Percentiles rank a stretch among this genome's conserved stretches.
Conservation (phyloP, 30 jellyfish, hydroid and myxozoan genomes). For the Rhopilema esculentum region DNA sequence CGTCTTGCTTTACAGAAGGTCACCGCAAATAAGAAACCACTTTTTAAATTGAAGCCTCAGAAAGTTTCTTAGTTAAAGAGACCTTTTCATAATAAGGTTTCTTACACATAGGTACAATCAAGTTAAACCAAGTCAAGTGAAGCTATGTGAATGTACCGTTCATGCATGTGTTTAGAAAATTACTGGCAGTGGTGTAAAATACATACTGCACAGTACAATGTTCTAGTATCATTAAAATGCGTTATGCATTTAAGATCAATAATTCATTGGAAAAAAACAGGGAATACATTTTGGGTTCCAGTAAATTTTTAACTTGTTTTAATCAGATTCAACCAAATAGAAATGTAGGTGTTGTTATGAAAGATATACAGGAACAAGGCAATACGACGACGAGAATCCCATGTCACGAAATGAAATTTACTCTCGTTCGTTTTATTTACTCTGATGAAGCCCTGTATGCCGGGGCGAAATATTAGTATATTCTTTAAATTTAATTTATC, state of each 20-base stretch:
- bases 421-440: too few relatives aligned
- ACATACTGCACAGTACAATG: conserved; percentile 7
- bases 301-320: too few relatives aligned
- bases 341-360: too few relatives aligned
- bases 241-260: conserved; percentile 7
- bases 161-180: conserved; percentile 9
- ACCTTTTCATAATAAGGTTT: not conserved
- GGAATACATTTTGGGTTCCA: not conserved
- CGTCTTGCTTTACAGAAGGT: not conserved
- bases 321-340: too few relatives aligned
- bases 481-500: too few relatives aligned
- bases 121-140: not conserved
- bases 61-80: not conserved
- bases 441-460: too few relatives aligned
- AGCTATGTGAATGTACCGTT: conserved; percentile 8
- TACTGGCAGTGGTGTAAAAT: not conserved
- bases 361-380: too few relatives aligned
- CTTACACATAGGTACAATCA: not conserved
- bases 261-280: conserved; percentile 5
- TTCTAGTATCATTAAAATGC: conserved; percentile 1
- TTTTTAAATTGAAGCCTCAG: conserved; percentile 31
- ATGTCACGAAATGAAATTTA: too few relatives aligned
- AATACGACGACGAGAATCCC: too few relatives aligned
- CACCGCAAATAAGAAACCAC: conserved; percentile 12
- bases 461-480: too few relatives aligned